Conservation (phyloP, 2,797 vertebrate genomes). For the Eutrigla gurnardus region DNA sequence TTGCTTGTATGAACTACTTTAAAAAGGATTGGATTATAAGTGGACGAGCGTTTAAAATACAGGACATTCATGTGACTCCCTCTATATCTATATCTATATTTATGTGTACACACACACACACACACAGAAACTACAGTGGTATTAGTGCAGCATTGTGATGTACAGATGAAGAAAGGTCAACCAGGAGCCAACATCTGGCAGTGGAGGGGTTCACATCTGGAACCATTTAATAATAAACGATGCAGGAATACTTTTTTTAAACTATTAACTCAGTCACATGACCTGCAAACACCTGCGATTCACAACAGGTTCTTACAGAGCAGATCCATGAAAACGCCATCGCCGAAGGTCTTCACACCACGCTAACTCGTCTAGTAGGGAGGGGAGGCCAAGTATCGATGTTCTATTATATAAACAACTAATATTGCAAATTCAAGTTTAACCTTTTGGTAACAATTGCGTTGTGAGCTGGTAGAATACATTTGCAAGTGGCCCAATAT, state of each 20-base stretch:
- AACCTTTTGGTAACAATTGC: no score
- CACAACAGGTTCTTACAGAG: no score
- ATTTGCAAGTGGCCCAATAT: no score
- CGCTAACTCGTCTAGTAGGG: no score
- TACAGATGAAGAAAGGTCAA: neutral
- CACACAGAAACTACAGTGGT: neutral
- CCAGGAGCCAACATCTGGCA: conserved; percentile 4
- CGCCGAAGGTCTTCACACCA: no score
- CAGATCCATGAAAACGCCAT: no score
- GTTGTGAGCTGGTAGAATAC: no score
- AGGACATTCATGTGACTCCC: neutral
- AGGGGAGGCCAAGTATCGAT: no score
- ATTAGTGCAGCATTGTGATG: neutral
- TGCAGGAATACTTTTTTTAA: neutral
- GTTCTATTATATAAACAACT: no score
- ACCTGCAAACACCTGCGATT: no score
- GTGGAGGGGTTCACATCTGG: neutral
- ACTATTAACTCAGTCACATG: neutral
- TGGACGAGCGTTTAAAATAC: conserved; percentile 41
- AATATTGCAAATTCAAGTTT: no score
- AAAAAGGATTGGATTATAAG: conserved; percentile 80
- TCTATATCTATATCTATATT: no score
- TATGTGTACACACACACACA: neutral
- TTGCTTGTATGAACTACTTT: conserved; percentile 84
- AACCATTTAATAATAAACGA: neutral